A percentile compares a stretch with the other conserved stretches of the same genome.
Evolutionary conservation across 92 coral and sea anemone species (phyloP).

Genomic region (Siderastrea siderea): DNA sequence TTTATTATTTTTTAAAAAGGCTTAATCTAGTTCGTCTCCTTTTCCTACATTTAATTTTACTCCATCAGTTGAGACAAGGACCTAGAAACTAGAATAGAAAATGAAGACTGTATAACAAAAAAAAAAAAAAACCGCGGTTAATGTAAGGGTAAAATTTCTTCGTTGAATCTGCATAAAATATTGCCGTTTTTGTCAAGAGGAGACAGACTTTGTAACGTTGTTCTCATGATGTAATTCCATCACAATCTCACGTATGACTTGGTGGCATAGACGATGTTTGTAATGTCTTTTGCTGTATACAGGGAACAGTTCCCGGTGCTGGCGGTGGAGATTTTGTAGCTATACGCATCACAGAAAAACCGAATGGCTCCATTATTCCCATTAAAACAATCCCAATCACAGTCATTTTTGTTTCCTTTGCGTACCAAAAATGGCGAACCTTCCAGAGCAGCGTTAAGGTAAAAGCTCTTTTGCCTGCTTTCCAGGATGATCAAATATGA

Average conservation of each 20-base stretch:
- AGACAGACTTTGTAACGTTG: too few relatives aligned
- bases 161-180: too few relatives aligned
- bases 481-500: background rate
- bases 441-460: background rate
- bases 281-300: background rate
- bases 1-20: too few relatives aligned
- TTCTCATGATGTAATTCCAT: background rate
- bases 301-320: background rate
- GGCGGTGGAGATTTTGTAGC: background rate
- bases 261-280: background rate
- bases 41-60: too few relatives aligned
- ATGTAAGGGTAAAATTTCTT: too few relatives aligned
- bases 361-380: background rate
- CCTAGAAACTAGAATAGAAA: too few relatives aligned
- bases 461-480: background rate
- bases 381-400: background rate
- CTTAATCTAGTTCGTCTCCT: too few relatives aligned
- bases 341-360: conserved; percentile 1
- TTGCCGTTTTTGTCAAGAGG: too few relatives aligned
- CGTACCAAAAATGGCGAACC: background rate
- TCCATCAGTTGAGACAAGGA: too few relatives aligned
- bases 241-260: background rate
- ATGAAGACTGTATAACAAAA: too few relatives aligned
- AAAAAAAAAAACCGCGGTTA: too few relatives aligned
- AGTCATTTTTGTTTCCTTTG: background rate